Percentiles rank a stretch among this genome's conserved stretches.
These are phyloP conservation scores for Crocidura indochinensis DNA, from an alignment of 2,797 vertebrate genomes.

Conservation along the genomic window DNA sequence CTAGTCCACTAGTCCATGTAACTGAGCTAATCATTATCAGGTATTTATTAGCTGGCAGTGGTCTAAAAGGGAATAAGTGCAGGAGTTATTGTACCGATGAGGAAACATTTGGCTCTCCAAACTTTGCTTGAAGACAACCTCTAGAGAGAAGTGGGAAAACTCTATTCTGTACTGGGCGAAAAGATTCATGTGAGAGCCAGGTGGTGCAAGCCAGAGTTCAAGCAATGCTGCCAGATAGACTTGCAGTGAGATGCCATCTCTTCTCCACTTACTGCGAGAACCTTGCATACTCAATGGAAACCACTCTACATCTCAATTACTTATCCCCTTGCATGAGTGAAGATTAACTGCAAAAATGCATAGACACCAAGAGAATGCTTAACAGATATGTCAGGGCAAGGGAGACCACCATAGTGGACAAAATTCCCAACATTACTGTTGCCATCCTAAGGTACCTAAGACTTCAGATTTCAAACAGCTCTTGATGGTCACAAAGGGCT, in stretches of 20 bases:
- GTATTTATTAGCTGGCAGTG: background rate
- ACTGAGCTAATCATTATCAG: background rate
- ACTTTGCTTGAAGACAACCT: background rate
- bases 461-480: slow-evolving; percentile 26
- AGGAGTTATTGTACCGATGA: background rate
- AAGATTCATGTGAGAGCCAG: background rate
- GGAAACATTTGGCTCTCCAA: background rate
- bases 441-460: background rate
- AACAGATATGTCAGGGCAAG: background rate
- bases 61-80: background rate
- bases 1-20: background rate
- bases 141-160: background rate
- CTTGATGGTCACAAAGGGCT: background rate
- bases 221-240: background rate
- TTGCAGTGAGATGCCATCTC: background rate
- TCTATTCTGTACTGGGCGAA: background rate
- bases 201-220: background rate
- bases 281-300: background rate
- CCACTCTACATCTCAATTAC: background rate
- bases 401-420: too few relatives aligned
- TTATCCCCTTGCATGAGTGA: background rate
- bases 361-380: background rate
- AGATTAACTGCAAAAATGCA: background rate
- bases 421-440: background rate
- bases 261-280: background rate